Evolutionary conservation across 1,140 invertebrate species (phyloP), one percentile per base, ranked within the genome.

Genomic region (Venturia canescens): DNA sequence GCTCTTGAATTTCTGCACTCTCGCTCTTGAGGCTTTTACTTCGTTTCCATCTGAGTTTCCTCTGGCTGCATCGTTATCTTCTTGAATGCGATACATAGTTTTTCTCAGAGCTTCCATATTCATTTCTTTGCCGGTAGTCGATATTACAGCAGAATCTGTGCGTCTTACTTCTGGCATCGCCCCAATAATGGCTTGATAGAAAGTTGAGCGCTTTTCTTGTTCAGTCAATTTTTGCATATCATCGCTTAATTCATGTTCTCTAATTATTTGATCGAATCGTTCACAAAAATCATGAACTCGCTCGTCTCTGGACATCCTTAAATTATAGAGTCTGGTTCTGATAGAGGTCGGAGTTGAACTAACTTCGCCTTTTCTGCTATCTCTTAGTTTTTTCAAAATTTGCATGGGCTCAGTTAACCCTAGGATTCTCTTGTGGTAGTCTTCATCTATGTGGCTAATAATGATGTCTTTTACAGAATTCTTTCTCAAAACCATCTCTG

Each of bases 381-480:
- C 66, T 82, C 48, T 84, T 4, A 86, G 21, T 69, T 77, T 83
- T 18, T 80, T 60, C 27, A 86, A 53, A 23, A 87, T 86, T 31
- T 80, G 66, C 69, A 53, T 75, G 16, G 85, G 84, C 38, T 87
- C 85, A 16, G 57, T 70, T 72, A 83, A 44, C n/a, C 82, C 31
- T 29, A 86, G 29, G 50, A 87, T 84, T 69, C 23, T 86, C 48
- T 84, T 83, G 48, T 87, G 86, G 69, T 86, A 87, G 11, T 79
- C 16, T 77, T 84, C 83, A 72, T 87, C 84, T 79, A 84, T 76
- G 38, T 82, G 80, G 80, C 78, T 84, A 13, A 84, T 83, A n/a
- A 84, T 84, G 4, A 84, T 84, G 53, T 78, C 75, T 81, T 77
- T 80, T 5, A 84, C 84, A 13, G 71, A 84, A 27, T 81, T 82